phyloP scores from a whole-genome alignment of 2,113 vertebrate species.

The Hippocampus abdominalis region DNA sequence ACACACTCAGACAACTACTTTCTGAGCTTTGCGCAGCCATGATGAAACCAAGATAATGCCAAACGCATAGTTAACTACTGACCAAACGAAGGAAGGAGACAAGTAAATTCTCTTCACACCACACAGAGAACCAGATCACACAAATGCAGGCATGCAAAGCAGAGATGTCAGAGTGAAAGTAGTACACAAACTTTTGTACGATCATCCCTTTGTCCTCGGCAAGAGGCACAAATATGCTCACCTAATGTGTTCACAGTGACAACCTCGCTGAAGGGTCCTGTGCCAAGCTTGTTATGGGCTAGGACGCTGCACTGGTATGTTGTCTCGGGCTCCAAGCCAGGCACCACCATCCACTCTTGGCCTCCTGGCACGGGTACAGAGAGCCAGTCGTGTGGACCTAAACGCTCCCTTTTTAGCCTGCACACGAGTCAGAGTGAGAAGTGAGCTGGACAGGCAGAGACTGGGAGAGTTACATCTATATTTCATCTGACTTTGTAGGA shows the following conservation, averaged over 20 bases:
- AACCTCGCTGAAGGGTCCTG: conserved; percentile 97
- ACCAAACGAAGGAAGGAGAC: too few relatives aligned
- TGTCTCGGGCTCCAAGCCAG: conserved; percentile 91
- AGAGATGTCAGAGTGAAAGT: too few relatives aligned
- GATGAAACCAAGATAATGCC: too few relatives aligned
- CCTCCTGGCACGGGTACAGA: conserved; percentile 84
- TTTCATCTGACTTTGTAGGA: not conserved
- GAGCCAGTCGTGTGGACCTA: conserved; percentile 95
- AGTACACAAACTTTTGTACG: not conserved
- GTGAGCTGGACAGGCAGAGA: conserved; percentile 10
- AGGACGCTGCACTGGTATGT: conserved; percentile 97
- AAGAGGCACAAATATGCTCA: conserved; percentile 55
- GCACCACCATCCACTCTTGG: conserved; percentile 86
- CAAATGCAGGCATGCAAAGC: too few relatives aligned
- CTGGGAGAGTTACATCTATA: not conserved
- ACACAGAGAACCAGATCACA: too few relatives aligned
- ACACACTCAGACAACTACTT: too few relatives aligned
- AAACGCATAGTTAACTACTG: too few relatives aligned
- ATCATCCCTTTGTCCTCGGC: not conserved
- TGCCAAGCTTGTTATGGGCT: conserved; percentile 96
- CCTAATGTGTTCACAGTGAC: conserved; percentile 99
- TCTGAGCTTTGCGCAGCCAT: too few relatives aligned
- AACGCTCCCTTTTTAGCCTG: conserved; percentile 95
- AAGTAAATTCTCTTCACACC: too few relatives aligned
- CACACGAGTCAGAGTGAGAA: conserved; percentile 22